Evolutionary conservation across 1,140 invertebrate genomes (phyloP).

Genomic region (Formica exsecta): DNA sequence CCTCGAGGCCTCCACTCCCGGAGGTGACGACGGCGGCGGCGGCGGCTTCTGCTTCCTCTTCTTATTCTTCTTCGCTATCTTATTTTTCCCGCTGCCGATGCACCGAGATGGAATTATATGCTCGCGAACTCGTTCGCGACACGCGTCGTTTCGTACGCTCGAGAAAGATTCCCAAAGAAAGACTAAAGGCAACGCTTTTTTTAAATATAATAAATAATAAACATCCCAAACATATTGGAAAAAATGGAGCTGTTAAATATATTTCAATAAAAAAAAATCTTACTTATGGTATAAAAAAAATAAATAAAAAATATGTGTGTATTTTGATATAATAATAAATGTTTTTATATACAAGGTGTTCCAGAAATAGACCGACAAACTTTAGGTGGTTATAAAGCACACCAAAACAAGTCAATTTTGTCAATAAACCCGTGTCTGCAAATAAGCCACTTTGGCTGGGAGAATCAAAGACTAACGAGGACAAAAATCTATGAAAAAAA

Average conservation of each 20-base stretch:
- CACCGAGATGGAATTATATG: slow-evolving; percentile 21
- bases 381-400: too few relatives aligned
- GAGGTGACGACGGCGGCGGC: slow-evolving; percentile 47
- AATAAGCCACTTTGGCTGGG: too few relatives aligned
- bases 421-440: too few relatives aligned
- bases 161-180: neutral
- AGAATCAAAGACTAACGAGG: too few relatives aligned
- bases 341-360: too few relatives aligned
- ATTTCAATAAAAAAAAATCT: neutral
- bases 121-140: slow-evolving; percentile 1
- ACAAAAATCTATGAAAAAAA: too few relatives aligned
- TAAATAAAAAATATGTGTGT: neutral
- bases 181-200: too few relatives aligned
- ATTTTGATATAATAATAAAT: neutral
- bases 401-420: too few relatives aligned
- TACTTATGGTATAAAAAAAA: neutral
- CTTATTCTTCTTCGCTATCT: slow-evolving; percentile 27
- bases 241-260: neutral
- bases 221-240: neutral
- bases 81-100: slow-evolving; percentile 47
- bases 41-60: slow-evolving; percentile 40
- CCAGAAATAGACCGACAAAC: too few relatives aligned
- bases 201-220: neutral
- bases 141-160: neutral
- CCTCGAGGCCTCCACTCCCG: slow-evolving; percentile 74